Base-by-base conservation (phyloP, 2,113 vertebrate genomes). In the Amazona vittata region DNA sequence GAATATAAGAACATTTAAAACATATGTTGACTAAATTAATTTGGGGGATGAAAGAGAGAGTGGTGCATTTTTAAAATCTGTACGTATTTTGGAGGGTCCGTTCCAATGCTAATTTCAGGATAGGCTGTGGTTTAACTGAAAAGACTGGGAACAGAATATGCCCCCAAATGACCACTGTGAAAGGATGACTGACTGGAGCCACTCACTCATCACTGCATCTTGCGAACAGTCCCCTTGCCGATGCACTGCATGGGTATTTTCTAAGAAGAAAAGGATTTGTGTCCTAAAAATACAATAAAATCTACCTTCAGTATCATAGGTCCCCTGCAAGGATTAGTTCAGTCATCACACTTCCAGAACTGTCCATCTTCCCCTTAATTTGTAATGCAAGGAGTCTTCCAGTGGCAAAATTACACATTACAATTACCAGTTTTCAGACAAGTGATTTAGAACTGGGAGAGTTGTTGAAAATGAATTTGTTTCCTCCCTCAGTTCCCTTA, bases 41-140 rank as follows among this genome's bases (percentile, higher is more conserved):
- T 62, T 71, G 4, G 17, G 17, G 15, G 20, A 41, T 3, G 9
- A 68, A 60, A 71, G 8, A 33, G 10, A 5, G 67, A 85, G 6
- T 26, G 26, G 13, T 26, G 0, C 49, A 21, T 50, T 91, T 81
- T 39, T 5, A 50, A 89, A 87, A 67, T 37, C 11, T 24, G 4
- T 39, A 10, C 2, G 1, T 57, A 20, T 63, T 81, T 50, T 15
- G 10, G 3, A 19, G 11, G 1, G 2, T 33, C 8, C 10, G 37
- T 84, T 84, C 69, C 64, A 65, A 15, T 62, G 26, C 10, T 47
- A 19, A 52, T 84, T 65, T 50, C 24, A 47, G 65, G 12, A 11
- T 41, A 74, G 22, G 5, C 29, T 52, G 2, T 57, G 14, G 14
- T 21, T 53, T 46, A 55, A 35, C 13, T 80, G 64, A 46, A 46